Conservation (phyloP, 2,113 vertebrate genomes). For the Apteryx mantelli region DNA sequence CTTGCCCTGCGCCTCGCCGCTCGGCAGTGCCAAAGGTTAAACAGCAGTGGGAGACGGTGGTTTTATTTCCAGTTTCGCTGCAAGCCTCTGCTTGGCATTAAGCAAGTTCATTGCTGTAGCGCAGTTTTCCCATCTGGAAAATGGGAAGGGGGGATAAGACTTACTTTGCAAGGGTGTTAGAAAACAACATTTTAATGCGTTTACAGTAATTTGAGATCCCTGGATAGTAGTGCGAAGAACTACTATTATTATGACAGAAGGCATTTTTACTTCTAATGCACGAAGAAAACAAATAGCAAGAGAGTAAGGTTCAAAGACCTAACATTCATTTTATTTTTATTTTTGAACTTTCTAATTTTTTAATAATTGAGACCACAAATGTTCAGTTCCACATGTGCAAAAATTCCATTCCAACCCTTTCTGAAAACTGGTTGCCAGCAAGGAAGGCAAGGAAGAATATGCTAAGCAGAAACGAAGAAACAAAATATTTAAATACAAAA, state of each 20-base stretch:
- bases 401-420: neutral
- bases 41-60: neutral
- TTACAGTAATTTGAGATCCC: conserved; percentile 41
- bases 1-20: neutral
- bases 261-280: conserved; percentile 33
- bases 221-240: neutral
- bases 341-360: conserved; percentile 61
- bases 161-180: neutral
- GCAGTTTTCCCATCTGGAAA: conserved; percentile 5
- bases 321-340: conserved; percentile 30
- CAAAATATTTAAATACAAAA: conserved; percentile 56
- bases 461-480: conserved; percentile 58
- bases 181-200: conserved; percentile 23
- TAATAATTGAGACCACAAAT: conserved; percentile 41
- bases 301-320: neutral
- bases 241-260: conserved; percentile 41
- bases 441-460: conserved; percentile 24
- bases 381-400: conserved; percentile 46
- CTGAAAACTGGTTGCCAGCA: conserved; percentile 31
- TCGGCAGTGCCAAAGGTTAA: too few species aligned
- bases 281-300: conserved; percentile 39
- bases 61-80: neutral
- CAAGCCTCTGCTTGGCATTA: neutral
- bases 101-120: accelerated
- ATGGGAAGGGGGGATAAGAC: neutral